A percentile compares a stretch with the other conserved stretches of the same genome.
Evolutionary conservation across 2,797 vertebrate species (phyloP).

Genomic region (Aselliscus stoliczkanus): DNA sequence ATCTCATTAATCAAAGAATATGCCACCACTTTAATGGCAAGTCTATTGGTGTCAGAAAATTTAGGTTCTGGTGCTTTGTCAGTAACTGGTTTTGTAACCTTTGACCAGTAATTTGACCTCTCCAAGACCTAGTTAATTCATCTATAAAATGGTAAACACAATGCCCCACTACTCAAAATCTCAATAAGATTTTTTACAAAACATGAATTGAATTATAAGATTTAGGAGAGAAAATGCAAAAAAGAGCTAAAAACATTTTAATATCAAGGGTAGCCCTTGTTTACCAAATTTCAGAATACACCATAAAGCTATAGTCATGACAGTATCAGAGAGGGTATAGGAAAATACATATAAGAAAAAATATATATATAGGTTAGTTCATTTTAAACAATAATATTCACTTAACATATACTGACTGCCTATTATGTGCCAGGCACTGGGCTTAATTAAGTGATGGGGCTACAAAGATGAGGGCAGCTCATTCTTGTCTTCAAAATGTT

Average conservation of each 20-base stretch:
- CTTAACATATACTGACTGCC: background rate
- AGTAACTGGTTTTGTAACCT: background rate
- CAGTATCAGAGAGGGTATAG: background rate
- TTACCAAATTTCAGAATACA: background rate
- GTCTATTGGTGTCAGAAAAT: background rate
- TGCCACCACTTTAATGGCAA: background rate
- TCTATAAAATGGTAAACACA: background rate
- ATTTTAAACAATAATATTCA: background rate
- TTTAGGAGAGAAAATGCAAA: background rate
- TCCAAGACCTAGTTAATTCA: background rate
- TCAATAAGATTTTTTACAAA: background rate
- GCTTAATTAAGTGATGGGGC: background rate
- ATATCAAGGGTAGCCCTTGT: background rate
- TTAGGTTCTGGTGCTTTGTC: background rate
- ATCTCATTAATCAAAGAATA: background rate
- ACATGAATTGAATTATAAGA: background rate
- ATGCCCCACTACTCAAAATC: background rate
- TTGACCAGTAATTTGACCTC: background rate
- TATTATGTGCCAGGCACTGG: background rate
- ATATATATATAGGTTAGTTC: background rate
- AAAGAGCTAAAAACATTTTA: background rate
- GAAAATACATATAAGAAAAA: background rate
- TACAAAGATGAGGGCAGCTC: background rate
- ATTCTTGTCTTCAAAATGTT: background rate
- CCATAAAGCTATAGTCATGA: background rate